Percentiles rank a stretch among this genome's conserved stretches.
Conservation (phyloP, 2,113 vertebrate species). For the Acrocephalus arundinaceus region DNA sequence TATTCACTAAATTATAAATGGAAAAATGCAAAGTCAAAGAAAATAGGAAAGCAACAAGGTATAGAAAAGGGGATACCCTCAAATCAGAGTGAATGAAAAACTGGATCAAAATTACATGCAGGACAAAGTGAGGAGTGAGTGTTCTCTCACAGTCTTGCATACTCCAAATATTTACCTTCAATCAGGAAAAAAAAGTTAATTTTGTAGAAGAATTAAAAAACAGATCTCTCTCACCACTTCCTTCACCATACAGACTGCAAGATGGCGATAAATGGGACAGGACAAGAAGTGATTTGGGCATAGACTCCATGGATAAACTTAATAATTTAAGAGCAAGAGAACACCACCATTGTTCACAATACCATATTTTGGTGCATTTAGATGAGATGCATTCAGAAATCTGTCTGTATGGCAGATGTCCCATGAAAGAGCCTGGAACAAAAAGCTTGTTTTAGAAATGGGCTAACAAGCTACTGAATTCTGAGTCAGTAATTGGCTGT, state of each 20-base stretch:
- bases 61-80: neutral
- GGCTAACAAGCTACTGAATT: neutral
- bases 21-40: neutral
- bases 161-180: neutral
- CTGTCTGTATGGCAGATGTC: neutral
- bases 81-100: neutral
- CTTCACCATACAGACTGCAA: neutral
- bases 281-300: neutral
- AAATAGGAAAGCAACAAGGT: neutral
- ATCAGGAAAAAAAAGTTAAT: neutral
- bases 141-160: neutral
- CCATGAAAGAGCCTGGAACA: neutral
- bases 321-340: slow-evolving; percentile 4
- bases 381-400: slow-evolving; percentile 18
- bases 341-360: neutral
- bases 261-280: neutral
- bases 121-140: neutral
- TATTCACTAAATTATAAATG: neutral
- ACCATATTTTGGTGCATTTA: neutral
- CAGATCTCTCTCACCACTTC: neutral
- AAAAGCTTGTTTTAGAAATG: slow-evolving; percentile 8
- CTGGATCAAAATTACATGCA: neutral
- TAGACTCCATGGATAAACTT: neutral
- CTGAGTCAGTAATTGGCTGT: neutral
- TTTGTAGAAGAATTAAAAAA: neutral